Conservation (phyloP, 1,140 invertebrate genomes). For the Aricia agestis region DNA sequence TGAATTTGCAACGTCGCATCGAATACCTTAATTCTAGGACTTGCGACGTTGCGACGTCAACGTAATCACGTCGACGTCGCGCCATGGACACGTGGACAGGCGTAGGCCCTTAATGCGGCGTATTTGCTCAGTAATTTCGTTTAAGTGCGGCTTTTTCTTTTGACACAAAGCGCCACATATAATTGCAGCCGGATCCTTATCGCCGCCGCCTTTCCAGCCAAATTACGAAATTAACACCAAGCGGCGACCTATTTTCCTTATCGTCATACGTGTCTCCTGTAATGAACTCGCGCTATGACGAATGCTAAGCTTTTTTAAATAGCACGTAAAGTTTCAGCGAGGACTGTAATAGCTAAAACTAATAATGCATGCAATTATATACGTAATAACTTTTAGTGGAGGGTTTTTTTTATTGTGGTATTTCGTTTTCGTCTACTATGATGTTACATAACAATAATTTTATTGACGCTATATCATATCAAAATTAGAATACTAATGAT, state of each 20-base stretch:
- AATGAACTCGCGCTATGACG: neutral
- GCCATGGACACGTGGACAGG: neutral
- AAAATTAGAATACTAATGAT: neutral
- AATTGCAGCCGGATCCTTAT: conserved; percentile 55
- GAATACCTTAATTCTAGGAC: too few relatives aligned
- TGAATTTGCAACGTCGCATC: too few relatives aligned
- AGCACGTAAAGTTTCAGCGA: too few relatives aligned
- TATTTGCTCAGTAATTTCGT: conserved; percentile 56
- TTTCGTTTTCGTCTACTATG: neutral
- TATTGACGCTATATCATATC: too few relatives aligned
- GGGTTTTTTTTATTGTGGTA: neutral
- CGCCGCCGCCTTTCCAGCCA: conserved; percentile 49
- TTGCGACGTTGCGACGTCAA: too few relatives aligned
- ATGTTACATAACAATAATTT: too few relatives aligned
- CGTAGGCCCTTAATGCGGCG: conserved; percentile 34
- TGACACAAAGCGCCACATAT: conserved; percentile 47
- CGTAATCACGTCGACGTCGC: too few relatives aligned
- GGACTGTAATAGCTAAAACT: too few relatives aligned
- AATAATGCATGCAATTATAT: too few relatives aligned
- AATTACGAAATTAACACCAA: conserved; percentile 50
- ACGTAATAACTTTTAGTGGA: too few relatives aligned
- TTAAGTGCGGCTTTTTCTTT: conserved; percentile 55
- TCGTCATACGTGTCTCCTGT: conserved; percentile 4
- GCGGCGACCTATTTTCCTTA: conserved; percentile 37
- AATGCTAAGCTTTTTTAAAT: neutral